Percentiles rank a stretch among this genome's conserved stretches.
Conservation (phyloP, 2,888 invertebrate genomes). For the Drosophila colorata region DNA sequence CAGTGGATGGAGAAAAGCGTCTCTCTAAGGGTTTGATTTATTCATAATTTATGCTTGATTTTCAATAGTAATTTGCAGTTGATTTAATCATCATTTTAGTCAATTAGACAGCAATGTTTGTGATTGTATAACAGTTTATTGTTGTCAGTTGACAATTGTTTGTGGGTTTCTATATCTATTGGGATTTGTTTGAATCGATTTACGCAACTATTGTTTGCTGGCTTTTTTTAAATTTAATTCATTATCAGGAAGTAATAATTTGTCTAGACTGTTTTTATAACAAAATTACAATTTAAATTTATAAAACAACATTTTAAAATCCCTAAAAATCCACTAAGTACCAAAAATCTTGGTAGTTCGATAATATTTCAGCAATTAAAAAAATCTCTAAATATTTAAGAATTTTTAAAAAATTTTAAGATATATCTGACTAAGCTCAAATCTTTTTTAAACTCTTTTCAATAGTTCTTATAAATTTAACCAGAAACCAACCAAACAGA, state of each 20-base stretch:
- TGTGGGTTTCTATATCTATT: neutral
- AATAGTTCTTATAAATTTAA: too few relatives aligned
- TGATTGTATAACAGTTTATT: conserved; percentile 19
- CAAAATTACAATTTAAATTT: too few relatives aligned
- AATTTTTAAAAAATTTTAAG: too few relatives aligned
- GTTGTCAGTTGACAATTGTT: conserved; percentile 18
- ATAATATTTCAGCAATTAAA: too few relatives aligned
- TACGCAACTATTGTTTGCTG: neutral
- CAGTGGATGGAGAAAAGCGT: neutral
- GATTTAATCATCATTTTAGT: conserved; percentile 34
- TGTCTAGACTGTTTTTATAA: too few relatives aligned
- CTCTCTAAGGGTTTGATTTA: conserved; percentile 18
- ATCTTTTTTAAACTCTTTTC: too few relatives aligned
- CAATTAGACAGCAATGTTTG: conserved; percentile 25
- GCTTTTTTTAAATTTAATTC: neutral
- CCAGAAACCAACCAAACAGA: neutral
- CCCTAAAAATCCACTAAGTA: too few relatives aligned
- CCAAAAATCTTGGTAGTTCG: too few relatives aligned
- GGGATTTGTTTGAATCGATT: neutral
- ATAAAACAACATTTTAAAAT: too few relatives aligned
- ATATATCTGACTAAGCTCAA: too few relatives aligned
- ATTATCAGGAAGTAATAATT: neutral
- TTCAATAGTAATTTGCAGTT: conserved; percentile 26
- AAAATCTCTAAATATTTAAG: too few relatives aligned
- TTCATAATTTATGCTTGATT: conserved; percentile 24